phyloP scores from a whole-genome alignment of 2,888 invertebrate species.

The Acanthopleura granulata region DNA sequence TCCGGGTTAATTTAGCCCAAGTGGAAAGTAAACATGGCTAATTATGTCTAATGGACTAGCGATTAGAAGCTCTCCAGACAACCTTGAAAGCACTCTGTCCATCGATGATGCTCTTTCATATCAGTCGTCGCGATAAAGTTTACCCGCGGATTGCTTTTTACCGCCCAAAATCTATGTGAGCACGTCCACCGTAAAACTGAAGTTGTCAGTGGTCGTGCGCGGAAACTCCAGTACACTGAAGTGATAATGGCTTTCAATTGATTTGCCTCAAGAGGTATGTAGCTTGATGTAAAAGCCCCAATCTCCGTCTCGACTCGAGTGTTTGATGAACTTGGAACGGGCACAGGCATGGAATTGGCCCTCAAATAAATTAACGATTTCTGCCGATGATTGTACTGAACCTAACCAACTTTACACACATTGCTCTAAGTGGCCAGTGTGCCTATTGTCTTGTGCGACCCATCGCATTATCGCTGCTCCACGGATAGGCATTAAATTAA shows the following conservation, averaged over 20 bases:
- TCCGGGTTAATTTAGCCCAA: slow-evolving; percentile 5
- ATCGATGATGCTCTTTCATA: background rate
- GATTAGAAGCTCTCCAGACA: slow-evolving; percentile 3
- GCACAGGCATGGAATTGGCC: background rate
- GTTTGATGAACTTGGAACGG: background rate
- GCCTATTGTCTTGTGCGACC: slow-evolving; percentile 1
- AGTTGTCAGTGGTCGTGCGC: background rate
- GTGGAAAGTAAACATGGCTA: slow-evolving; percentile 8
- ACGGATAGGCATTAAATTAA: slow-evolving; percentile 5
- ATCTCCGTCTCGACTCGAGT: background rate
- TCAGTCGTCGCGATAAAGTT: background rate
- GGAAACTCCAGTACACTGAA: background rate
- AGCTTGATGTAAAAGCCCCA: background rate
- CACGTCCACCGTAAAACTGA: background rate
- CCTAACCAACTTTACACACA: background rate
- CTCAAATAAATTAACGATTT: slow-evolving; percentile 7
- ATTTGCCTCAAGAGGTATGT: background rate
- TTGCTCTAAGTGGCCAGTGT: background rate
- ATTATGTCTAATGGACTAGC: slow-evolving; percentile 4
- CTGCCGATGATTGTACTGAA: background rate
- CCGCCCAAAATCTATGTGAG: slow-evolving; percentile 5
- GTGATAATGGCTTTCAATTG: slow-evolving; percentile 10
- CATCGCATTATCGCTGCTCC: background rate
- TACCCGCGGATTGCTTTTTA: background rate
- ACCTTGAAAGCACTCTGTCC: background rate